Evolutionary conservation across 2,888 invertebrate species (phyloP).

Genomic region (Microctonus brassicae): DNA sequence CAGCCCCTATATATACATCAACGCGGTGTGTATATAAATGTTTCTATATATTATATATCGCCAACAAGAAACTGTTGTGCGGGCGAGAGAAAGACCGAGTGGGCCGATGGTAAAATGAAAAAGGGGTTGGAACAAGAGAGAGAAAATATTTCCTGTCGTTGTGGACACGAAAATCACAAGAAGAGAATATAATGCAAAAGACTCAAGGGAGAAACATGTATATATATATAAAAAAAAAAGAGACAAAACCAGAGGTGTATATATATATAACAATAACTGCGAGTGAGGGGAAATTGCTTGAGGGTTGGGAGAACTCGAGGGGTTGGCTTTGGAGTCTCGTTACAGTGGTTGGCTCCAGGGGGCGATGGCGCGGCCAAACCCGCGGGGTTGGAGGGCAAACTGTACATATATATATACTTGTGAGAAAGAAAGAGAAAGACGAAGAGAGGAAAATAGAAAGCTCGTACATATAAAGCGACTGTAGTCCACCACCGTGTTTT

Average conservation of each 20-base stretch:
- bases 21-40: slow-evolving; percentile 60
- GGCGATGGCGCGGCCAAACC: slow-evolving; percentile 48
- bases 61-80: background rate
- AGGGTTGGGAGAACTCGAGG: slow-evolving; percentile 59
- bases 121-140: background rate
- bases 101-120: background rate
- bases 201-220: background rate
- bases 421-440: slow-evolving; percentile 34
- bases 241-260: slow-evolving; percentile 13
- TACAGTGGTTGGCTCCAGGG: slow-evolving; percentile 63
- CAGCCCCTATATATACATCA: slow-evolving; percentile 43
- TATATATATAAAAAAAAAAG: slow-evolving; percentile 18
- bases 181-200: background rate
- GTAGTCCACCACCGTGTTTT: slow-evolving; percentile 64
- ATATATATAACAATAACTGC: background rate
- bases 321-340: slow-evolving; percentile 67
- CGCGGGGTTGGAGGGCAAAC: slow-evolving; percentile 32
- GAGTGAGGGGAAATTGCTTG: slow-evolving; percentile 31
- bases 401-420: background rate
- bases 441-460: background rate
- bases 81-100: slow-evolving; percentile 2
- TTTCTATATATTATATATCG: slow-evolving; percentile 60
- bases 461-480: slow-evolving; percentile 34
- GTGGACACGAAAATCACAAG: slow-evolving; percentile 29
- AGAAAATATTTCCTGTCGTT: background rate